Evolutionary conservation across 2,888 invertebrate genomes (phyloP).

Genomic region (Dastarcus helophoroides): DNA sequence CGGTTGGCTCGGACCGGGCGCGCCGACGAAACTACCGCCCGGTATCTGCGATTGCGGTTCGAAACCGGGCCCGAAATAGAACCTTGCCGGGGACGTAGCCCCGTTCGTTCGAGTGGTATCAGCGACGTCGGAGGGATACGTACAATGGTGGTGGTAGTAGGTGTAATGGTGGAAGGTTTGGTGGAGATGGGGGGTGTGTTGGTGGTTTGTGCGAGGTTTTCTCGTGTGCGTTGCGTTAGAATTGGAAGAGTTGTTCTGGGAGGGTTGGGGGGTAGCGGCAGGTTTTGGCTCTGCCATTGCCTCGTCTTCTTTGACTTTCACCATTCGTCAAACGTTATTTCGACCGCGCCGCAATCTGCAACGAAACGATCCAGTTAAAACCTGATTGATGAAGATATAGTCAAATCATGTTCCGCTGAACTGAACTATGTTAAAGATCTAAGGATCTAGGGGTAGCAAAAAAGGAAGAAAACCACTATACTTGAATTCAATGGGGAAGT

Average conservation of each 20-base stretch:
- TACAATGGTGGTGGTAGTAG: slow-evolving; percentile 35
- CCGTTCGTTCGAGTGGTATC: slow-evolving; percentile 33
- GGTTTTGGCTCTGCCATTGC: slow-evolving; percentile 31
- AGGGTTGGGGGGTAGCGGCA: slow-evolving; percentile 20
- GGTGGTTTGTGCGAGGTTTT: too few species aligned
- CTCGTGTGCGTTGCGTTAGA: too few species aligned
- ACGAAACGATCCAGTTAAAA: neutral
- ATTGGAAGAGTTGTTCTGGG: too few species aligned
- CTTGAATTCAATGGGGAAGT: too few species aligned
- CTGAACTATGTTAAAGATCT: too few species aligned
- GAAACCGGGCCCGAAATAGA: slow-evolving; percentile 49
- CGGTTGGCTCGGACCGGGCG: slow-evolving; percentile 23
- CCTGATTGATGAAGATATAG: too few species aligned
- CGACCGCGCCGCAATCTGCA: neutral
- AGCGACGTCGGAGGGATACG: slow-evolving; percentile 43
- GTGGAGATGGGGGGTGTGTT: slow-evolving; percentile 42
- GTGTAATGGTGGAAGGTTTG: slow-evolving; percentile 36
- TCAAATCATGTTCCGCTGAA: too few species aligned
- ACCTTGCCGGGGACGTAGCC: slow-evolving; percentile 42
- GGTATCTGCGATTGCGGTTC: slow-evolving; percentile 39
- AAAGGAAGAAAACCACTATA: too few species aligned
- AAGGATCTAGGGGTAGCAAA: too few species aligned
- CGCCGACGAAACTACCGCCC: slow-evolving; percentile 18
- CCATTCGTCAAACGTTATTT: slow-evolving; percentile 26
- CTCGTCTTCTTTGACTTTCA: slow-evolving; percentile 37